Evolutionary conservation across 2,113 vertebrate species (phyloP).

Genomic region (Vulpes ferrilata): DNA sequence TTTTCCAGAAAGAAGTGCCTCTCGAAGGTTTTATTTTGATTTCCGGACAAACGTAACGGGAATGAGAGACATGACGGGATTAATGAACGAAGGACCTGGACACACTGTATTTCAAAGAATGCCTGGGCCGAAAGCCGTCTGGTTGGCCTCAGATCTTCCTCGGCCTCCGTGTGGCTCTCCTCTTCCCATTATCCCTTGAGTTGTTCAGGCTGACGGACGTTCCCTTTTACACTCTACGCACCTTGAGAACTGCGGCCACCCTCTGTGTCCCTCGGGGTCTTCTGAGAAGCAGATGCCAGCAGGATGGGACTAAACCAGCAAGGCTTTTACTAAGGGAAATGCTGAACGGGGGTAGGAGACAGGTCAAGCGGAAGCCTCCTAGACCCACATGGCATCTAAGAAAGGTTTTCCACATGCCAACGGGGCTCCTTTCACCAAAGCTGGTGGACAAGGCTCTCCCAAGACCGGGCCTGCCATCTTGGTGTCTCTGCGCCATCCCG

Average conservation of each 20-base stretch:
- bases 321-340: neutral
- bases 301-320: neutral
- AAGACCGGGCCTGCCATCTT: neutral
- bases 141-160: neutral
- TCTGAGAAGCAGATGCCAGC: neutral
- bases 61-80: neutral
- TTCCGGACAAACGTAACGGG: neutral
- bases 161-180: neutral
- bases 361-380: neutral
- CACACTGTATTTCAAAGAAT: neutral
- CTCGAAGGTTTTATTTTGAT: neutral
- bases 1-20: neutral
- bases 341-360: rapidly evolving
- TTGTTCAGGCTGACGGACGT: neutral
- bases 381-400: neutral
- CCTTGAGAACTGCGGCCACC: neutral
- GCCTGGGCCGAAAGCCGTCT: neutral
- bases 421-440: neutral
- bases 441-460: neutral
- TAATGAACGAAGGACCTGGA: neutral
- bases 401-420: neutral
- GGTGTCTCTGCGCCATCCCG: neutral
- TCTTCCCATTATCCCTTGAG: neutral
- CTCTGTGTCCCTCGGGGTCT: neutral
- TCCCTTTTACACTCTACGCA: neutral